These are phyloP conservation scores for Tetragonula carbonaria DNA, from an alignment of 2,888 invertebrate species.

Conservation along the genomic window DNA sequence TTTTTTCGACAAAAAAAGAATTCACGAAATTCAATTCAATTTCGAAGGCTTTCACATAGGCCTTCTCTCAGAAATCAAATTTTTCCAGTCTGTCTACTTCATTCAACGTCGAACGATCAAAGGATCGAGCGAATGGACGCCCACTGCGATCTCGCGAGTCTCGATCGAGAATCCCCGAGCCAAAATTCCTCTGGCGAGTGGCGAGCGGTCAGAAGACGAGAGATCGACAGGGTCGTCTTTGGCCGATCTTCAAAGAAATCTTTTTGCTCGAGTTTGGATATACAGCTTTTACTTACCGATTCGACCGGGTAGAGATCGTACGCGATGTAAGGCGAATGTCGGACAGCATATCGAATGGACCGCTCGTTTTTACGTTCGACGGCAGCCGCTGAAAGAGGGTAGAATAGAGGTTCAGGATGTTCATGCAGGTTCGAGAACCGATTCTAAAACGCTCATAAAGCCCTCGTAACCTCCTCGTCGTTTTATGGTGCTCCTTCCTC, in stretches of 20 bases:
- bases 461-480: constrained; percentile 20
- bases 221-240: constrained; percentile 6
- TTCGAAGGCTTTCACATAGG: too few species aligned
- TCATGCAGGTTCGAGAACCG: constrained; percentile 6
- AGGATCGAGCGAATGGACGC: not conserved
- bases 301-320: constrained; percentile 62
- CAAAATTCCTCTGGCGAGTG: constrained; percentile 7
- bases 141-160: too few species aligned
- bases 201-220: not conserved
- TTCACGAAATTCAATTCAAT: too few species aligned
- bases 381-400: not conserved
- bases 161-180: not conserved
- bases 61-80: not conserved
- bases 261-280: constrained; percentile 35
- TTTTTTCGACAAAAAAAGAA: too few species aligned
- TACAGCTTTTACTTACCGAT: not conserved
- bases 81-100: not conserved
- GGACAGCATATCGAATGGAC: constrained; percentile 63
- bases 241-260: constrained; percentile 36
- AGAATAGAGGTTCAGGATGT: constrained; percentile 34
- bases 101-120: not conserved
- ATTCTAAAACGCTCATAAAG: constrained; percentile 40
- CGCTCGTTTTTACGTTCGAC: constrained; percentile 42
- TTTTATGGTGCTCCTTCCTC: constrained; percentile 12
- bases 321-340: constrained; percentile 29